Percentiles rank a stretch among this genome's conserved stretches.
phyloP scores from a whole-genome alignment of 2,797 vertebrate genomes.

The Setipinna tenuifilis region DNA sequence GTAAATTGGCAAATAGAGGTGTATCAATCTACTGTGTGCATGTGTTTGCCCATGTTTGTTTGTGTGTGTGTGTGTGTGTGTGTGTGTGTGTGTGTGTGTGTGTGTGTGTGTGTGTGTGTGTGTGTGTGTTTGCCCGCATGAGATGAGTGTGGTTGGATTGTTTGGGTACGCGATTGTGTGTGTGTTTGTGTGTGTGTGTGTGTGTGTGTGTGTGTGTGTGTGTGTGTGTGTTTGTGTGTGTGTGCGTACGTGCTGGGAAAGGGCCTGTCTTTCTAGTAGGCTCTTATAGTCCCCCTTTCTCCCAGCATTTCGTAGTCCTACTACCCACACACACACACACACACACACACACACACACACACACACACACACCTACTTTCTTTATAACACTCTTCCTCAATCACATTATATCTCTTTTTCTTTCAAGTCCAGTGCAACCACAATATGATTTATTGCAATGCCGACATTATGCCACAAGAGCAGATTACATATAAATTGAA shows the following conservation, averaged over 20 bases:
- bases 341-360: too few species aligned
- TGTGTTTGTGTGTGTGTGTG: too few species aligned
- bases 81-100: background rate
- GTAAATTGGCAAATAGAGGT: background rate
- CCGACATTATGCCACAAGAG: slow-evolving; percentile 66
- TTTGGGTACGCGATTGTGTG: too few species aligned
- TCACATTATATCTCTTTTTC: slow-evolving; percentile 47
- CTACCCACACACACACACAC: background rate
- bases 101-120: too few species aligned
- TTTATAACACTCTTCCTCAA: slow-evolving; percentile 24
- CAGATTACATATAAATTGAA: slow-evolving; percentile 78
- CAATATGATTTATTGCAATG: slow-evolving; percentile 72
- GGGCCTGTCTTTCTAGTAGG: background rate
- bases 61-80: slow-evolving; percentile 24
- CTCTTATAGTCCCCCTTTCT: background rate
- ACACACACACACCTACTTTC: background rate
- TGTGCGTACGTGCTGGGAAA: too few species aligned
- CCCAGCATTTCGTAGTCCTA: background rate
- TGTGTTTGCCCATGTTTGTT: background rate
- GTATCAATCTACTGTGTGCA: background rate
- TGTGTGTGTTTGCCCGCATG: too few species aligned
- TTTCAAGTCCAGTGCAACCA: slow-evolving; percentile 56
- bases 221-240: too few species aligned
- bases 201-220: too few species aligned
- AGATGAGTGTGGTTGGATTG: too few species aligned